phyloP scores from a whole-genome alignment of 2,888 invertebrate species.

The Synergus itoensis region DNA sequence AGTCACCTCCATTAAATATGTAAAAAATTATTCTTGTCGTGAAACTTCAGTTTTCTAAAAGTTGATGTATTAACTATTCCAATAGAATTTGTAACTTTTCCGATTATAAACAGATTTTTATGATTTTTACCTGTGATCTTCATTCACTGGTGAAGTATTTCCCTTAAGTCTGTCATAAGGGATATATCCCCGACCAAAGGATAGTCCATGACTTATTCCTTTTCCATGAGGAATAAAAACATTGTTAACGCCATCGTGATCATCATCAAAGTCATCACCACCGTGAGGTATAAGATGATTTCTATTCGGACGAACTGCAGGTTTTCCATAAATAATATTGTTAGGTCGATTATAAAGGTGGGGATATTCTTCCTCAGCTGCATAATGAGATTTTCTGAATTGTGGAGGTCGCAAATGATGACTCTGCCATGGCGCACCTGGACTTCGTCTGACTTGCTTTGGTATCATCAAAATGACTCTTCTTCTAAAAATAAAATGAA shows the following conservation, averaged over 20 bases:
- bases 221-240: slow-evolving; percentile 68
- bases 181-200: slow-evolving; percentile 70
- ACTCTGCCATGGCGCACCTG: slow-evolving; percentile 55
- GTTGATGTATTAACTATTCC: background rate
- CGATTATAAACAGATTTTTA: background rate
- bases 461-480: slow-evolving; percentile 67
- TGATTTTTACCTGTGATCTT: slow-evolving; percentile 49
- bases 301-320: slow-evolving; percentile 46
- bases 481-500: slow-evolving; percentile 56
- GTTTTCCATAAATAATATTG: slow-evolving; percentile 47
- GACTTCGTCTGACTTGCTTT: slow-evolving; percentile 64
- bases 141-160: slow-evolving; percentile 49
- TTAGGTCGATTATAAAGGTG: slow-evolving; percentile 44
- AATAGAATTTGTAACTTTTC: background rate
- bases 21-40: background rate
- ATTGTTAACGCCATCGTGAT: slow-evolving; percentile 64
- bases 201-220: slow-evolving; percentile 60
- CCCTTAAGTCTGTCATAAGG: slow-evolving; percentile 67
- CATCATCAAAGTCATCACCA: slow-evolving; percentile 68
- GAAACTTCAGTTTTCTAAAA: too few species aligned
- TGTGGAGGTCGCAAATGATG: slow-evolving; percentile 42
- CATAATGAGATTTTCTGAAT: slow-evolving; percentile 48
- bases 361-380: slow-evolving; percentile 42
- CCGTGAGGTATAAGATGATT: slow-evolving; percentile 60
- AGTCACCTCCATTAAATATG: background rate